Conservation (phyloP, 2,888 invertebrate species). For the Eupithecia tripunctaria region DNA sequence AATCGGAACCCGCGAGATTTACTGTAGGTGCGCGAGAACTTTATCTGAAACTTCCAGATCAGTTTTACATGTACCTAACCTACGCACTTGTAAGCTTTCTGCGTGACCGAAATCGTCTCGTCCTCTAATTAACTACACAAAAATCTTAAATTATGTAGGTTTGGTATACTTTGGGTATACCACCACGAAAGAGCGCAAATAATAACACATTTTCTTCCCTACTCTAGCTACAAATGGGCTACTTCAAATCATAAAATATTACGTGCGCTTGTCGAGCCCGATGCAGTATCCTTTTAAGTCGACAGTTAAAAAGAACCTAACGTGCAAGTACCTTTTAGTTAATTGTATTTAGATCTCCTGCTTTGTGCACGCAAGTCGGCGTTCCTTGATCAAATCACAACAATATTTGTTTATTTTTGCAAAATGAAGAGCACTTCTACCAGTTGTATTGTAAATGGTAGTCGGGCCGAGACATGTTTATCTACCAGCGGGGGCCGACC, state of each 20-base stretch:
- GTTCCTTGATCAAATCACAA: constrained; percentile 33
- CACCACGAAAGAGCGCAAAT: not conserved
- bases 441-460: constrained; percentile 36
- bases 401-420: constrained; percentile 37
- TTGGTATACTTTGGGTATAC: not conserved
- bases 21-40: not conserved
- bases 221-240: not conserved
- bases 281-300: constrained; percentile 6
- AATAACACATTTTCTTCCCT: not conserved
- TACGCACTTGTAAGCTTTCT: not conserved
- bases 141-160: not conserved
- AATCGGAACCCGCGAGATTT: not conserved
- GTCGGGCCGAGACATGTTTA: constrained; percentile 59
- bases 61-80: not conserved
- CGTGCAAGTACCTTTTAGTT: constrained; percentile 17
- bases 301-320: constrained; percentile 9
- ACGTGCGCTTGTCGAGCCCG: not conserved
- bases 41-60: not conserved
- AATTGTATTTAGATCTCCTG: constrained; percentile 22
- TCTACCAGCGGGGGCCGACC: constrained; percentile 61
- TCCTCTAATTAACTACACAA: not conserved
- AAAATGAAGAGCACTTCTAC: constrained; percentile 36
- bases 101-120: not conserved
- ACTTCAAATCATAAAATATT: not conserved
- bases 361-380: constrained; percentile 33